Percentiles rank a stretch among this genome's conserved stretches.
Evolutionary conservation across 1,140 invertebrate genomes (phyloP).

Genomic region (Adoxophyes honmai): DNA sequence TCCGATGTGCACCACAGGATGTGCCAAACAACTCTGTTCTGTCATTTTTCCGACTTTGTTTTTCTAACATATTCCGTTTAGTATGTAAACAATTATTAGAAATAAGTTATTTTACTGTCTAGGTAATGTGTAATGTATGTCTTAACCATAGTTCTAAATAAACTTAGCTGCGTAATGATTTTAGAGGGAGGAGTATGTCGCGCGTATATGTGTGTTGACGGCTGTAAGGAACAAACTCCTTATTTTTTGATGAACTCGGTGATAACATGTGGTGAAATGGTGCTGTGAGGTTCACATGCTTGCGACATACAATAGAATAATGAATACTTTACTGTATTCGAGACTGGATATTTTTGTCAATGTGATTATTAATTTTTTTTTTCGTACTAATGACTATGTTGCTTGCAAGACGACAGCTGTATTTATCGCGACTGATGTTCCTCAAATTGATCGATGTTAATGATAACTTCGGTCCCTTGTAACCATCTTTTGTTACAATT

Average conservation of each 20-base stretch:
- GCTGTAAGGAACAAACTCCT: conserved; percentile 22
- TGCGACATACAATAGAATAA: conserved; percentile 53
- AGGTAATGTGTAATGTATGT: conserved; percentile 70
- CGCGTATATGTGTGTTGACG: conserved; percentile 63
- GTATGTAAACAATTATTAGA: conserved; percentile 66
- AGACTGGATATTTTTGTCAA: conserved; percentile 63
- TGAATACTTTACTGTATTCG: conserved; percentile 55
- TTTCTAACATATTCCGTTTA: conserved; percentile 65
- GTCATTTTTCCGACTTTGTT: conserved; percentile 25
- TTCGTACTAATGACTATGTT: conserved; percentile 59
- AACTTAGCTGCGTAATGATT: conserved; percentile 58
- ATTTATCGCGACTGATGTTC: conserved; percentile 75
- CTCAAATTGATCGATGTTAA: conserved; percentile 62
- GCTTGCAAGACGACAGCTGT: conserved; percentile 59
- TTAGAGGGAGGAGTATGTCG: conserved; percentile 61
- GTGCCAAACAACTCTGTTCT: conserved; percentile 58
- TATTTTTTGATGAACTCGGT: conserved; percentile 32
- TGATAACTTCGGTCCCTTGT: conserved; percentile 52
- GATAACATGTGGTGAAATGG: conserved; percentile 53
- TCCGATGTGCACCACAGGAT: conserved; percentile 15
- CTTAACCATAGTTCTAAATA: conserved; percentile 63
- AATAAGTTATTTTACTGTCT: conserved; percentile 73
- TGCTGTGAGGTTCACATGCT: conserved; percentile 70
- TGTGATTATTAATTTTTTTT: conserved; percentile 71
- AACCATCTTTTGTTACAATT: conserved; percentile 72